A percentile compares a stretch with the other conserved stretches of the same genome.
Conservation (phyloP, 2,888 invertebrate species). For the Andrena haemorrhoa region DNA sequence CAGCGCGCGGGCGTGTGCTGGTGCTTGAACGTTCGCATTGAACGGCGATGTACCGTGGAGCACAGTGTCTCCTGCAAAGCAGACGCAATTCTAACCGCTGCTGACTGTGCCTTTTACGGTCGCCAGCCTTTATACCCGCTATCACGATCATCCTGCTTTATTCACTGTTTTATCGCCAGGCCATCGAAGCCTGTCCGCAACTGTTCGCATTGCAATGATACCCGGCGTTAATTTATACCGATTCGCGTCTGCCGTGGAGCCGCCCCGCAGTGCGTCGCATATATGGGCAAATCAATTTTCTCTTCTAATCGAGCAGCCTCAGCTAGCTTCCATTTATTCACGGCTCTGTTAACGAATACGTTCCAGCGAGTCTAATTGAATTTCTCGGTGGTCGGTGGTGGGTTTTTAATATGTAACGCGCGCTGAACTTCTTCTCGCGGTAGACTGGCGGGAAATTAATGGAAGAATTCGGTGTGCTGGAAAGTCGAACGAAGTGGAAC, state of each 20-base stretch:
- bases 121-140: background rate
- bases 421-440: too few relatives aligned
- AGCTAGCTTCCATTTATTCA: too few relatives aligned
- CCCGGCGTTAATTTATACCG: background rate
- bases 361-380: too few relatives aligned
- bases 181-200: background rate
- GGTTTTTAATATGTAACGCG: too few relatives aligned
- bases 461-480: too few relatives aligned
- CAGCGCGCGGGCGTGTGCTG: background rate
- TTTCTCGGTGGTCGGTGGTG: too few relatives aligned
- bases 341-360: too few relatives aligned
- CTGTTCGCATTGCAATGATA: background rate
- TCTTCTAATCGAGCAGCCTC: too few relatives aligned
- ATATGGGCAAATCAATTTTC: too few relatives aligned
- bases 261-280: background rate
- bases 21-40: background rate
- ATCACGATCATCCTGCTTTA: background rate
- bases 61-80: background rate
- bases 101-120: conserved; percentile 4
- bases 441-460: too few relatives aligned
- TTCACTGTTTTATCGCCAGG: background rate
- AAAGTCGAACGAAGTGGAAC: too few relatives aligned
- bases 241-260: background rate
- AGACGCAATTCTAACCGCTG: conserved; percentile 2
- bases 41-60: background rate